Evolutionary conservation across 2,797 vertebrate species (phyloP).

Genomic region (Staurois parvus): DNA sequence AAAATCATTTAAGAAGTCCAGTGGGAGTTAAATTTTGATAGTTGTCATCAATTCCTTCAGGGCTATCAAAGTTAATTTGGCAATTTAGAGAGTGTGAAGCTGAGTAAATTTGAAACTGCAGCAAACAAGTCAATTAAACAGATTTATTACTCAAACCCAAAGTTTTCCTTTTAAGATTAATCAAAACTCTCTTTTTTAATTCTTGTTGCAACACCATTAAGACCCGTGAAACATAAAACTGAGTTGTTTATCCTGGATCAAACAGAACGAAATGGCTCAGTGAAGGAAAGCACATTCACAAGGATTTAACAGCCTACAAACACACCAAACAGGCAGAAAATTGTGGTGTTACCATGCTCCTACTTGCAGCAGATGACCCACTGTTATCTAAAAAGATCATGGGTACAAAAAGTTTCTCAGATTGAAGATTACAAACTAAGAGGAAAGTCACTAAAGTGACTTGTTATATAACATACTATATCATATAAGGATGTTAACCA

Average conservation of each 20-base stretch:
- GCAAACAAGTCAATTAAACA: conserved; percentile 43
- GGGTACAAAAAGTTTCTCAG: too few species aligned
- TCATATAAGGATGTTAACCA: too few species aligned
- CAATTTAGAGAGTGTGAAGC: conserved; percentile 21
- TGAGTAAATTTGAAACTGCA: conserved; percentile 18
- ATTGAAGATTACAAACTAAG: too few species aligned
- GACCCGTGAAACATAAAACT: background rate
- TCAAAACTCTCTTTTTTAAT: background rate
- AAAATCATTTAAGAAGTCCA: too few species aligned
- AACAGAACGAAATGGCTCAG: background rate
- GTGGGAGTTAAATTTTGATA: conserved; percentile 10
- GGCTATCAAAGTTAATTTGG: conserved; percentile 28
- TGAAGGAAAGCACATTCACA: background rate
- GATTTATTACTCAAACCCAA: conserved; percentile 5
- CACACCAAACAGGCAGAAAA: too few species aligned
- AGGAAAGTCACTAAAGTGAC: too few species aligned
- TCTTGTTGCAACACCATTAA: background rate
- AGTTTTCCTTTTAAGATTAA: background rate
- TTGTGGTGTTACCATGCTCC: too few species aligned
- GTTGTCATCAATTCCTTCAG: conserved; percentile 13
- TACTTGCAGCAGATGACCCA: too few species aligned
- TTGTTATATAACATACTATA: too few species aligned
- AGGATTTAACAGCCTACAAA: background rate
- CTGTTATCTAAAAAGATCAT: too few species aligned
- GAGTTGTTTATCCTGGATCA: background rate